phyloP scores from a whole-genome alignment of 1,140 invertebrate species.

The Ylistrum balloti region DNA sequence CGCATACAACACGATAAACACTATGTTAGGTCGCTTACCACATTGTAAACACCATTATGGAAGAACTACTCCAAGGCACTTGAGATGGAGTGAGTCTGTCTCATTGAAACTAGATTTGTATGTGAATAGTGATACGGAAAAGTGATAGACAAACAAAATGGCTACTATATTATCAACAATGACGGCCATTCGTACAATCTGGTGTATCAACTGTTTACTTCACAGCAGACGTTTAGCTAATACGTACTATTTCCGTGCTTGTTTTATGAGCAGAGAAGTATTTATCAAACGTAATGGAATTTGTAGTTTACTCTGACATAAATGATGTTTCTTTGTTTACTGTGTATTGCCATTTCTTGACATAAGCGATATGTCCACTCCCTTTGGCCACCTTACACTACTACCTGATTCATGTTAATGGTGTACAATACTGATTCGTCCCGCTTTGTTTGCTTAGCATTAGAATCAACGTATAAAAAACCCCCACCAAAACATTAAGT shows the following conservation, averaged over 20 bases:
- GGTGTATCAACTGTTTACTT: conserved; percentile 6
- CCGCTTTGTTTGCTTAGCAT: not conserved
- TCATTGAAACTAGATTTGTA: conserved; percentile 28
- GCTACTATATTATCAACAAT: conserved; percentile 28
- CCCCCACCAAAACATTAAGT: too few relatives aligned
- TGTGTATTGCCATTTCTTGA: conserved; percentile 20
- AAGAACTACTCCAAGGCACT: not conserved
- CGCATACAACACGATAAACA: conserved; percentile 14
- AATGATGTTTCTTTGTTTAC: not conserved
- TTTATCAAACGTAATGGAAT: conserved; percentile 34
- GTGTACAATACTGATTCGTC: not conserved
- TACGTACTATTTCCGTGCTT: not conserved
- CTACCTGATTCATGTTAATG: not conserved
- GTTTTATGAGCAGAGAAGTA: conserved; percentile 25
- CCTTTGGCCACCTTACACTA: not conserved
- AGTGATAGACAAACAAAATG: not conserved
- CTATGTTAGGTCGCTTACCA: conserved; percentile 1
- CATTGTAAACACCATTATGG: conserved; percentile 20
- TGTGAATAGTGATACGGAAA: not conserved
- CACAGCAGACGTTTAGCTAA: not conserved
- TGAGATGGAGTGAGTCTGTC: not conserved
- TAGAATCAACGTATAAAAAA: too few relatives aligned
- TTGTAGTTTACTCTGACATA: conserved; percentile 27
- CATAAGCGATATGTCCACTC: conserved; percentile 12
- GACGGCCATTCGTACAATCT: not conserved